These are phyloP conservation scores for Cantharis rufa DNA, from an alignment of 2,888 invertebrate genomes.

Conservation along the genomic window DNA sequence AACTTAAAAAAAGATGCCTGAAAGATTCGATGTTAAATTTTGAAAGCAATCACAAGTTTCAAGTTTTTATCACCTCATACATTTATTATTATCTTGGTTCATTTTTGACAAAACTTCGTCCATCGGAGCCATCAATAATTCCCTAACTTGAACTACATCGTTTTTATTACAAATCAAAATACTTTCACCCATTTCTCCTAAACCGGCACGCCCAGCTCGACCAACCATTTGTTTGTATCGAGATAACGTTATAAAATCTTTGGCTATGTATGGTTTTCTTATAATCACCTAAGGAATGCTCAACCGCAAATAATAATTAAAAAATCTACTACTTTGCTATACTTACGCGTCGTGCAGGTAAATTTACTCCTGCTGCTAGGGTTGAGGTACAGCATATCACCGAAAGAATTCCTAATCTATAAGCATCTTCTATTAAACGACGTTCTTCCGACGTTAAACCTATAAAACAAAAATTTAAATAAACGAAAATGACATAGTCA, in stretches of 20 bases:
- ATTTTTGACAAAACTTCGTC: conserved; percentile 68
- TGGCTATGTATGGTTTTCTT: conserved; percentile 82
- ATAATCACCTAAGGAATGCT: conserved; percentile 66
- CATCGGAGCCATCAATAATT: conserved; percentile 67
- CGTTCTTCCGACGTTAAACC: conserved; percentile 87
- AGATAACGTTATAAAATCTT: conserved; percentile 71
- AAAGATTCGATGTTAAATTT: conserved; percentile 24
- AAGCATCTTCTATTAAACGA: conserved; percentile 80
- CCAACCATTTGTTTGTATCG: conserved; percentile 96
- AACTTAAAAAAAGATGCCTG: conserved; percentile 68
- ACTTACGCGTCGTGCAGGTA: conserved; percentile 82
- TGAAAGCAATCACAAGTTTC: neutral
- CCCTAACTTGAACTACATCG: conserved; percentile 64
- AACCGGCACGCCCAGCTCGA: conserved; percentile 89
- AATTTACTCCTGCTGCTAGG: conserved; percentile 95
- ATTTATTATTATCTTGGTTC: conserved; percentile 59
- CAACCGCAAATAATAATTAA: neutral
- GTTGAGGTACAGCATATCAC: conserved; percentile 95
- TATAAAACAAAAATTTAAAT: conserved; percentile 28
- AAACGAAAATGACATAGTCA: neutral
- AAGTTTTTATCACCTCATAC: conserved; percentile 54
- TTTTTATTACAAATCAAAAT: conserved; percentile 74
- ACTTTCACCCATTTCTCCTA: conserved; percentile 81
- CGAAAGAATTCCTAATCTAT: conserved; percentile 79
- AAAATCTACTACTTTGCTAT: neutral